Base-by-base conservation (phyloP, 2,113 vertebrate genomes). In the Cyphomyrus discorhynchus region DNA sequence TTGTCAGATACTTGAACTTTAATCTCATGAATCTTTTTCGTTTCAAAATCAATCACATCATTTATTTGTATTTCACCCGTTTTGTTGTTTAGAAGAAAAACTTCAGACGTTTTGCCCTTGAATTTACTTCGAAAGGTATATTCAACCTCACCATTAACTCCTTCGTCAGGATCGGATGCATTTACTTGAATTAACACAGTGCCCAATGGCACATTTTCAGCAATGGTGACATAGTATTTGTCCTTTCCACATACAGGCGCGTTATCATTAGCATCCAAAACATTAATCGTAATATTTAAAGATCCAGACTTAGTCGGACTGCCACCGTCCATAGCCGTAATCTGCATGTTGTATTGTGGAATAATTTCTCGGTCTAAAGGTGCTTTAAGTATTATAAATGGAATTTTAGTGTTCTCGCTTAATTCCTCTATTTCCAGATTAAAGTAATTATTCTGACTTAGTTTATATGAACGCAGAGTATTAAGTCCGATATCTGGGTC, bases 101-200 rank as follows among this genome's bases (percentile, higher is more conserved):
- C 15, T 21, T 82, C 77, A 39, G 77, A 82, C 77, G 77, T 21
- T 82, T 39, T 82, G 17, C 39, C 42, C 31, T 35, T 82, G 21
- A 39, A 82, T 82, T 82, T 82, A 17, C 74, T 92, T 46, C 90
- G 84, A 86, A 90, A 90, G 0, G 91, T 50, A 53, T 91, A 92
- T 5, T 42, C 31, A 45, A 92, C 52, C 17, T 92, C 88, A 11
- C 91, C 89, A n/a, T 93, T 92, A n/a, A 21, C 21, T 9, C 91
- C 92, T 17, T 91, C 93, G 70, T 93, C 92, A 17, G 89, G 3
- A 89, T 93, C 91, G 3, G 88, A 88, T 0, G 90, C 91, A 13
- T 89, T 91, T 5, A 94, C 10, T 7, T 35, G 62, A 13, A 92
- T 3, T 31, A 93, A 49, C 1, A 80, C 46, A 0, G 91, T 88